Evolutionary conservation across 2,888 invertebrate species (phyloP), one percentile per base, ranked within the genome.

Genomic region (Tribolium freemani): DNA sequence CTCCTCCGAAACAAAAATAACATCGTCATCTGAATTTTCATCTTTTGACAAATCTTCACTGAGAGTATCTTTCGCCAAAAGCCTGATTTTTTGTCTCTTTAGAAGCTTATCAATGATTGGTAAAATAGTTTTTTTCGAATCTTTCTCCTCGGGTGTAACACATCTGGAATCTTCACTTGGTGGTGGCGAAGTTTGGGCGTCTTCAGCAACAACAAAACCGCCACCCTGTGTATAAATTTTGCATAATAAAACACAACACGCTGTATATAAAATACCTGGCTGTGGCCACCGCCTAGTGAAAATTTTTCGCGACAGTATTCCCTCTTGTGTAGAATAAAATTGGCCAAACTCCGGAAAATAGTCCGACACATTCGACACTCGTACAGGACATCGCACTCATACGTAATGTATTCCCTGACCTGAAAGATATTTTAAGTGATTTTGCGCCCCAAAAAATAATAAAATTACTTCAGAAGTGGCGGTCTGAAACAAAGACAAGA

Each of bases 241-340:
- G 6, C 2, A 38, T 38, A 38, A 38, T 4, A 58, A 60, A 45
- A 44, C 38, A 21, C n/a, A 26, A 45, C 30, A 70, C 69, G 21
- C 74, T 69, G 63, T 38, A 58, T 9, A 48, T 16, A 21, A 38
- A 8, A n/a, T 51, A 44, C 38, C 31, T 44, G 21, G 46, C 21
- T 2, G 20, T 20, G 21, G 38, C 13, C 20, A 13, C 66, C 71
- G n/a, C 58, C 57, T 10, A 38, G 31, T 46, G 11, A 11, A 60
- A 89, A 91, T 75, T 88, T 89, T 69, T 90, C 89, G 77, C 86
- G 89, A 82, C 97, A 97, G 84, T 93, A 97, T 45, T 92, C 90
- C 71, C 96, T 89, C 87, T 97, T 97, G 85, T 97, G 97, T 38
- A 95, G 92, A 78, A 97, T 90, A 83, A 96, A 95, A 87, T 97